Conservation (phyloP, 2,888 invertebrate species). For the Notodonta ziczac region DNA sequence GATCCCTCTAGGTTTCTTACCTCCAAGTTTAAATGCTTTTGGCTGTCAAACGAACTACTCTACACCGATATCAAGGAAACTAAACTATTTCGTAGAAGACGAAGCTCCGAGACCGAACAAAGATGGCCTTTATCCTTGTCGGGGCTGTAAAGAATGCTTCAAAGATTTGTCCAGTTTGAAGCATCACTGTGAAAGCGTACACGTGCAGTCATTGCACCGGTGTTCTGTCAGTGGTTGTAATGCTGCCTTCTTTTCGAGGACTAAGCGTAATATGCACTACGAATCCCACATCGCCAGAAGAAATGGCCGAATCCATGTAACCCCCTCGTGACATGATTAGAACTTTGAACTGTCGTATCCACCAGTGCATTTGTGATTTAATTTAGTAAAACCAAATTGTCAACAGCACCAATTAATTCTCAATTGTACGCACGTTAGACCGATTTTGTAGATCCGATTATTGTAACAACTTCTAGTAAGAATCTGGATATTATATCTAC, state of each 20-base stretch:
- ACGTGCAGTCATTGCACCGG: conserved; percentile 88
- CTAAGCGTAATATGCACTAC: conserved; percentile 90
- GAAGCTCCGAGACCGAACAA: conserved; percentile 87
- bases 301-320: conserved; percentile 62
- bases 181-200: conserved; percentile 89
- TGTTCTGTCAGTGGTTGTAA: conserved; percentile 92
- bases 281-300: conserved; percentile 85
- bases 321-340: conserved; percentile 65
- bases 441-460: neutral
- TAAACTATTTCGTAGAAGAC: conserved; percentile 87
- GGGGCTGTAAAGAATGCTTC: conserved; percentile 87
- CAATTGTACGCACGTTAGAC: conserved; percentile 15
- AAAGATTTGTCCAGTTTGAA: conserved; percentile 86
- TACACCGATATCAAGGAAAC: conserved; percentile 64
- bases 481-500: neutral
- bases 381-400: conserved; percentile 65
- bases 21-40: conserved; percentile 74
- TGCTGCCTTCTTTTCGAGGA: conserved; percentile 91
- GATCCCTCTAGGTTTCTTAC: conserved; percentile 72
- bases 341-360: conserved; percentile 38
- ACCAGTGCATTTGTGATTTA: conserved; percentile 78
- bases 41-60: conserved; percentile 70
- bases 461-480: neutral
- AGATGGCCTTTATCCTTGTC: conserved; percentile 88
- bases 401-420: conserved; percentile 65